Evolutionary conservation across 2,888 invertebrate genomes (phyloP).

Genomic region (Dusona sp.): DNA sequence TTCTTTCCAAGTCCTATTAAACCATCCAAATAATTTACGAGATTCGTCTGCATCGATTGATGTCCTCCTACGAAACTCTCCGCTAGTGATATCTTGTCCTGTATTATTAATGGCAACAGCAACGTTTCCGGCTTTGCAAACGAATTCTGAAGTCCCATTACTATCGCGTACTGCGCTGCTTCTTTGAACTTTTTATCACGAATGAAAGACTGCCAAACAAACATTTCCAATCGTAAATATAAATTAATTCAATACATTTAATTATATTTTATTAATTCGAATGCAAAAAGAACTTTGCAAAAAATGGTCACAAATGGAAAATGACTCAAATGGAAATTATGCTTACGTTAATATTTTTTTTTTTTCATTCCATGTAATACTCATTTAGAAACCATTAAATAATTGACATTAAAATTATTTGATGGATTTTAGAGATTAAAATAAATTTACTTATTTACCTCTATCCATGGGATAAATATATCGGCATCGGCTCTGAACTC

Average conservation of each 20-base stretch:
- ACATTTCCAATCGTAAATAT: neutral
- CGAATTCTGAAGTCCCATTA: constrained; percentile 88
- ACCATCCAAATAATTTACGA: constrained; percentile 90
- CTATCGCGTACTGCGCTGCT: constrained; percentile 90
- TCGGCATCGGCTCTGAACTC: constrained; percentile 88
- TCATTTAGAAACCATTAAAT: neutral
- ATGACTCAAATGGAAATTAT: too few species aligned
- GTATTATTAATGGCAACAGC: constrained; percentile 91
- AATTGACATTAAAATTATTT: neutral
- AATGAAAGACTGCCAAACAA: constrained; percentile 86
- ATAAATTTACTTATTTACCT: constrained; percentile 73
- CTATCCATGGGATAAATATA: constrained; percentile 85
- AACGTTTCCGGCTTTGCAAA: constrained; percentile 89
- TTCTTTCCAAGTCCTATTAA: constrained; percentile 88
- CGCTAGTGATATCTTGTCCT: constrained; percentile 91
- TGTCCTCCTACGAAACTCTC: constrained; percentile 91
- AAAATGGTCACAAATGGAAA: neutral
- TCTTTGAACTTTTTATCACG: constrained; percentile 89
- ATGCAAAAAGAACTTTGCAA: too few species aligned
- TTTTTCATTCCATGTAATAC: too few species aligned
- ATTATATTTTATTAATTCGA: too few species aligned
- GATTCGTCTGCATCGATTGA: constrained; percentile 88
- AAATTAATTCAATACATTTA: too few species aligned
- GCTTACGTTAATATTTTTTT: too few species aligned
- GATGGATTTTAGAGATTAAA: too few species aligned